Evolutionary conservation across 2,888 invertebrate genomes (phyloP).

Genomic region (Ennomos erosarius): DNA sequence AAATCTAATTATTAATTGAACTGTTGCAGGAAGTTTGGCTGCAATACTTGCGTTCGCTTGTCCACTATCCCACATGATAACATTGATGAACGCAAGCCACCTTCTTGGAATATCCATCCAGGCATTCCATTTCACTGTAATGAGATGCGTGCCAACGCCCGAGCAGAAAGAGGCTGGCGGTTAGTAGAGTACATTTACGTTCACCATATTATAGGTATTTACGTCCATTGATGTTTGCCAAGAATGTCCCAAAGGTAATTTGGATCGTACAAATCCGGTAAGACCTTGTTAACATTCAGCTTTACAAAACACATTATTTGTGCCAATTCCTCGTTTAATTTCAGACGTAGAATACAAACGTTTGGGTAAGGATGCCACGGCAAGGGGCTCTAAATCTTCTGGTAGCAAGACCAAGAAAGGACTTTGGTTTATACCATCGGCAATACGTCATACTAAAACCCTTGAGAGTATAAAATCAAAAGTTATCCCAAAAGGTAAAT

Average conservation of each 20-base stretch:
- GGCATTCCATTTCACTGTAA: conserved; percentile 78
- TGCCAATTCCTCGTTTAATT: conserved; percentile 13
- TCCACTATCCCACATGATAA: conserved; percentile 86
- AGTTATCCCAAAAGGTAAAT: conserved; percentile 70
- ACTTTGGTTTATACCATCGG: conserved; percentile 82
- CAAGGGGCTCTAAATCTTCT: conserved; percentile 57
- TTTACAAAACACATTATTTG: conserved; percentile 8
- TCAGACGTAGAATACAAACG: conserved; percentile 81
- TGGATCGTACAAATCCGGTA: background rate
- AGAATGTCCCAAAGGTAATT: conserved; percentile 7
- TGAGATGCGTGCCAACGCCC: conserved; percentile 84
- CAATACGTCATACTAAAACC: conserved; percentile 79
- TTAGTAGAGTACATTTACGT: conserved; percentile 43
- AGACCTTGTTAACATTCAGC: conserved; percentile 1
- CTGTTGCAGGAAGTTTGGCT: conserved; percentile 84
- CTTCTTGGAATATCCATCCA: conserved; percentile 79
- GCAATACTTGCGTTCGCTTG: conserved; percentile 87
- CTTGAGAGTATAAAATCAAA: conserved; percentile 81
- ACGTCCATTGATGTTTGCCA: conserved; percentile 14
- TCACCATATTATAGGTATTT: conserved; percentile 6
- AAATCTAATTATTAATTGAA: background rate
- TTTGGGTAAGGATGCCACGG: conserved; percentile 65
- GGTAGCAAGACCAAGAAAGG: conserved; percentile 70
- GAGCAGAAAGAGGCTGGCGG: conserved; percentile 82
- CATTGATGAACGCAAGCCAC: conserved; percentile 85